These are phyloP conservation scores for Porphyrio hochstetteri DNA, from an alignment of 2,113 vertebrate genomes.

Conservation along the genomic window DNA sequence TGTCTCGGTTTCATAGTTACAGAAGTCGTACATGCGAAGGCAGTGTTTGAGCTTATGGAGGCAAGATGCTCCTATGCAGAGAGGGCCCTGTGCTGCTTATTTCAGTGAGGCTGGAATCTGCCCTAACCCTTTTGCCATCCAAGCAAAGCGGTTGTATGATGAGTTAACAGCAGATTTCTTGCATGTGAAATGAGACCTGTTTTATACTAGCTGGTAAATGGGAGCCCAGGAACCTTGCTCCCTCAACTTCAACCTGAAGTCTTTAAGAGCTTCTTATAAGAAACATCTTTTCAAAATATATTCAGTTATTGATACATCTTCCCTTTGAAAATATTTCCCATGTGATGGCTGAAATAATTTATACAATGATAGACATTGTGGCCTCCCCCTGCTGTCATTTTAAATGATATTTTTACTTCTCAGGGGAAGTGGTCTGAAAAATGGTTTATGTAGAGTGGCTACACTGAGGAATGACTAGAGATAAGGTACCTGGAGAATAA, in stretches of 20 bases:
- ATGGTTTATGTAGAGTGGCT: not conserved
- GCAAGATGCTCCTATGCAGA: not conserved
- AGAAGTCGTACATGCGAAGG: not conserved
- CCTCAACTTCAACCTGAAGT: not conserved
- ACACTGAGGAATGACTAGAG: not conserved
- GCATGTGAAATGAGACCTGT: not conserved
- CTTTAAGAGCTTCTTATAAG: not conserved
- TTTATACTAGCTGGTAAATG: not conserved
- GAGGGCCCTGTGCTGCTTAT: not conserved
- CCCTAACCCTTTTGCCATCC: not conserved
- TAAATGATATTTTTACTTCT: conserved; percentile 5
- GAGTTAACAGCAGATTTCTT: not conserved
- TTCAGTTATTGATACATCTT: not conserved
- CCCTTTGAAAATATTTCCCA: conserved; percentile 46
- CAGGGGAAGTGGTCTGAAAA: not conserved
- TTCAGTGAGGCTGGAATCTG: not conserved
- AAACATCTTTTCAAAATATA: not conserved
- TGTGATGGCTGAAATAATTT: conserved; percentile 31
- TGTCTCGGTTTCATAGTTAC: not conserved
- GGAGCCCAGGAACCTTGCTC: not conserved
- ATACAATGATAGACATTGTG: not conserved
- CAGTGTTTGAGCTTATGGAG: not conserved
- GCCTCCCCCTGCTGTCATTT: not conserved
- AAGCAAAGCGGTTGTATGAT: not conserved
- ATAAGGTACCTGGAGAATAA: conserved; percentile 24